These are phyloP conservation scores for Micromussa lordhowensis DNA, from an alignment of 92 coral and sea anemone species.

Conservation along the genomic window DNA sequence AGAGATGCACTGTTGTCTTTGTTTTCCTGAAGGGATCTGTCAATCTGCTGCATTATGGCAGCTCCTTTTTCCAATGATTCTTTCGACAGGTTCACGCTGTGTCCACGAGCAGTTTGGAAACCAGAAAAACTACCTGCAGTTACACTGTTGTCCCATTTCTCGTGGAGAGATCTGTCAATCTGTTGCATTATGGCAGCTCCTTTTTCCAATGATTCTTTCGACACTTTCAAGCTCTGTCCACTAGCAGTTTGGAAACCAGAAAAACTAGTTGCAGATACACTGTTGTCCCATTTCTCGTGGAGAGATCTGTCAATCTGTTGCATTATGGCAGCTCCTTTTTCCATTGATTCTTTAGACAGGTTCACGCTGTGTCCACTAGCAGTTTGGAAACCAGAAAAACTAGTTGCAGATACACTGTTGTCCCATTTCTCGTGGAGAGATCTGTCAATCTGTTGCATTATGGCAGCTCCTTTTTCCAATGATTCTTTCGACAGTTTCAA, in stretches of 20 bases:
- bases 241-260: conserved; percentile 62
- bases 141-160: neutral
- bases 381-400: conserved; percentile 30
- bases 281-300: neutral
- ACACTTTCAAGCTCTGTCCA: conserved; percentile 57
- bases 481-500: conserved; percentile 51
- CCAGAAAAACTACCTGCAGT: conserved; percentile 31
- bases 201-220: conserved; percentile 63
- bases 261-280: neutral
- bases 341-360: conserved; percentile 42
- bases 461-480: conserved; percentile 52
- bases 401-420: neutral
- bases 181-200: conserved; percentile 17
- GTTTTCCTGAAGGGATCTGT: neutral
- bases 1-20: neutral
- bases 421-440: neutral
- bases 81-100: conserved; percentile 55
- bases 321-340: conserved; percentile 42
- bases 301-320: neutral
- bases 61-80: conserved; percentile 65
- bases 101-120: conserved; percentile 75
- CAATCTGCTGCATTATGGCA: conserved; percentile 23
- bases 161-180: conserved; percentile 3
- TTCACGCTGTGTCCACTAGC: conserved; percentile 56
- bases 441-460: conserved; percentile 24